Conservation (phyloP, 2,113 vertebrate genomes). For the Merops nubicus region DNA sequence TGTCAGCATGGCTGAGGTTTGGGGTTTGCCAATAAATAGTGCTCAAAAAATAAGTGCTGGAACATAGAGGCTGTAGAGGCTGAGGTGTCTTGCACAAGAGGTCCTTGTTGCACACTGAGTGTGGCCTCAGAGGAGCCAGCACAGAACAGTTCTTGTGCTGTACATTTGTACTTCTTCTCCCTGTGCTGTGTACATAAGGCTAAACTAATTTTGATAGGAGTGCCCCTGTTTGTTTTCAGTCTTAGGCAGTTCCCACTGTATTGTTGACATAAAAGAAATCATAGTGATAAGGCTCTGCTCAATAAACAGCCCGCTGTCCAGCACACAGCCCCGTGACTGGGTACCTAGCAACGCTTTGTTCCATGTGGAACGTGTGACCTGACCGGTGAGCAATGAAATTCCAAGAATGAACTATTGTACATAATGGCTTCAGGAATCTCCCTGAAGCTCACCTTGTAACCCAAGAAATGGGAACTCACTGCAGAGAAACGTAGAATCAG, state of each 20-base stretch:
- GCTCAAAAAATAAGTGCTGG: neutral
- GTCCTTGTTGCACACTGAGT: neutral
- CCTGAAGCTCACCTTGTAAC: neutral
- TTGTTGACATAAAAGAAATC: conserved; percentile 28
- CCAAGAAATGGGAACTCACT: neutral
- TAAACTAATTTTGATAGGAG: neutral
- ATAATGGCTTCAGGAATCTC: neutral
- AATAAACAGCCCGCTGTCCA: neutral
- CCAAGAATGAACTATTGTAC: neutral
- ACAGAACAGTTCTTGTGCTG: neutral
- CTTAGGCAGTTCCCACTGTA: conserved; percentile 10
- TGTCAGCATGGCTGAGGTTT: neutral
- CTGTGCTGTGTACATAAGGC: neutral
- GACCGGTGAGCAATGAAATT: neutral
- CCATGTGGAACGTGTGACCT: neutral
- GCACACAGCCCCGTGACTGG: neutral
- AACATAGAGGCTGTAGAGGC: neutral
- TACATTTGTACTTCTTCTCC: neutral
- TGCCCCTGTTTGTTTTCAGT: neutral
- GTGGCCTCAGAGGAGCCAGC: neutral
- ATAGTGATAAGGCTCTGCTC: conserved; percentile 19
- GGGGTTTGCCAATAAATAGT: neutral
- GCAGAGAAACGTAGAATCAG: neutral
- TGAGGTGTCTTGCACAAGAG: neutral
- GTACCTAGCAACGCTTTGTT: neutral